Evolutionary conservation across 2,888 invertebrate genomes (phyloP).

Genomic region (Hirtodrosophila trivittata): DNA sequence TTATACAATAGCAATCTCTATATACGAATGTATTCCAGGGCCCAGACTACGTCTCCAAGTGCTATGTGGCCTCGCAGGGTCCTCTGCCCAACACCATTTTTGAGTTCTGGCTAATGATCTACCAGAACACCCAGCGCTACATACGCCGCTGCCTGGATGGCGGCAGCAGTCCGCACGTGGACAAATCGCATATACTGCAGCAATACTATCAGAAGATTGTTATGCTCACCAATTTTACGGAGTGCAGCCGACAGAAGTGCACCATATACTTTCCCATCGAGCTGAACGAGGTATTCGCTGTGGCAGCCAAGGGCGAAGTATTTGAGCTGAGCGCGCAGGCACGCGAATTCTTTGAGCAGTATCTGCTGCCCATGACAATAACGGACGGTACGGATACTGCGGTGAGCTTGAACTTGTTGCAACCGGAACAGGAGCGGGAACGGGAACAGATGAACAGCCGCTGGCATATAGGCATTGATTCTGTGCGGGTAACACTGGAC

Average conservation of each 20-base stretch:
- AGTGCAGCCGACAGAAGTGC: slow-evolving; percentile 93
- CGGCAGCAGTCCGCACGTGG: slow-evolving; percentile 72
- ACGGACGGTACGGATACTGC: no score
- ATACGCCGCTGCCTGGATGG: slow-evolving; percentile 69
- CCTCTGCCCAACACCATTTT: slow-evolving; percentile 94
- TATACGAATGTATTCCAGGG: slow-evolving; percentile 86
- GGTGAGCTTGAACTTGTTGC: slow-evolving; percentile 8
- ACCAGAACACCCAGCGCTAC: slow-evolving; percentile 85
- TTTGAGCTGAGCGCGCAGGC: slow-evolving; percentile 52
- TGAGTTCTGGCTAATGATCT: slow-evolving; percentile 96
- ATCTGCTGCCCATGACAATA: slow-evolving; percentile 38
- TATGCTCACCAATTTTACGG: slow-evolving; percentile 95
- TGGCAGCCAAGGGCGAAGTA: slow-evolving; percentile 77
- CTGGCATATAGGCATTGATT: slow-evolving; percentile 65
- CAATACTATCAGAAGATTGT: slow-evolving; percentile 87
- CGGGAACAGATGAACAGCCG: slow-evolving; percentile 37
- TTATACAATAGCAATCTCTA: no score
- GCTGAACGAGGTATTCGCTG: slow-evolving; percentile 84
- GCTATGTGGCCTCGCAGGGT: slow-evolving; percentile 96
- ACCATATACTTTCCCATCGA: slow-evolving; percentile 93
- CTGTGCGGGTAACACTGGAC: slow-evolving; percentile 51
- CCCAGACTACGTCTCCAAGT: slow-evolving; percentile 93
- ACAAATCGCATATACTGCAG: slow-evolving; percentile 71
- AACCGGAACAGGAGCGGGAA: slow-evolving; percentile 28
- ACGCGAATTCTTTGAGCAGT: slow-evolving; percentile 59